Percentiles rank a stretch among this genome's conserved stretches.
phyloP scores from a whole-genome alignment of 2,113 vertebrate genomes.

The Pachycephala philippinensis region DNA sequence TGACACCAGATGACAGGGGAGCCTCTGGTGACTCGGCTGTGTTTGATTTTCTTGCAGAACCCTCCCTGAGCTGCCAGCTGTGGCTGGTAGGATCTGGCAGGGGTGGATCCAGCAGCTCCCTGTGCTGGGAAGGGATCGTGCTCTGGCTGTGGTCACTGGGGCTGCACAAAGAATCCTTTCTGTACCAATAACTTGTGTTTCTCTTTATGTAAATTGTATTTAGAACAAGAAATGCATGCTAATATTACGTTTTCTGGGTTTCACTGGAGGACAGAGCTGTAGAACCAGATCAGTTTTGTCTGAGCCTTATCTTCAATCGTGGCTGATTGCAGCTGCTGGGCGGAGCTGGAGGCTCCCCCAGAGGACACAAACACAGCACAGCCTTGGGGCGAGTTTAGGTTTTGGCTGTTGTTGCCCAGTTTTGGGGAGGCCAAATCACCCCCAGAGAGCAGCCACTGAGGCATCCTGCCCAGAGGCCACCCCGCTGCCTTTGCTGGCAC shows the following conservation, averaged over 20 bases:
- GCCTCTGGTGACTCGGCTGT: neutral
- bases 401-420: neutral
- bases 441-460: neutral
- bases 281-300: neutral
- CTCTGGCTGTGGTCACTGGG: neutral
- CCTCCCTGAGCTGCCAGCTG: neutral
- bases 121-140: neutral
- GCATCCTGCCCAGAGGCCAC: neutral
- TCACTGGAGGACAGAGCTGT: neutral
- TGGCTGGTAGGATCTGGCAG: neutral
- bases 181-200: neutral
- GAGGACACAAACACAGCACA: neutral
- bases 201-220: neutral
- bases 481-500: fast-evolving
- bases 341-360: neutral
- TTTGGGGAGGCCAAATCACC: neutral
- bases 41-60: neutral
- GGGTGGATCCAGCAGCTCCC: neutral
- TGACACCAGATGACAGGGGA: neutral
- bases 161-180: neutral
- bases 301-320: neutral
- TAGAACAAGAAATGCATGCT: neutral
- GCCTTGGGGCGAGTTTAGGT: neutral
- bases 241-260: neutral
- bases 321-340: neutral